Evolutionary conservation across 1,140 invertebrate genomes (phyloP).

Genomic region (Nasonia vitripennis): DNA sequence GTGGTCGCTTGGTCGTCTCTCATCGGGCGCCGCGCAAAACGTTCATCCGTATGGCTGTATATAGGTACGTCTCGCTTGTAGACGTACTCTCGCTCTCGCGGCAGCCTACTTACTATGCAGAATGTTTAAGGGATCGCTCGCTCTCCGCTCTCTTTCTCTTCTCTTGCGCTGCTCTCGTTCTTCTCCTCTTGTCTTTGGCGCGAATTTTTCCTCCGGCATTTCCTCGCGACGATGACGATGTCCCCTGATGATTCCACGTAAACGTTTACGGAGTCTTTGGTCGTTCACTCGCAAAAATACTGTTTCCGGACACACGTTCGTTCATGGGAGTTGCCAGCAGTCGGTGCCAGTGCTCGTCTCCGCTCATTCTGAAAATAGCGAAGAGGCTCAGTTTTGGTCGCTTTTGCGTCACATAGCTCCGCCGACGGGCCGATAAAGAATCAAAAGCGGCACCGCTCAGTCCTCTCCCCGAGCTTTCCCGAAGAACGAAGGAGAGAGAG

Average conservation of each 20-base stretch:
- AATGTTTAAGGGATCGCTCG: constrained; percentile 21
- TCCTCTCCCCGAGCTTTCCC: not conserved
- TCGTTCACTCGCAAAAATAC: constrained; percentile 62
- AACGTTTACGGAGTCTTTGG: constrained; percentile 60
- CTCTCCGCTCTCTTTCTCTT: not conserved
- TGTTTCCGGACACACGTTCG: constrained; percentile 56
- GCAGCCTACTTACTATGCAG: constrained; percentile 34
- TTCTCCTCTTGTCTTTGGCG: not conserved
- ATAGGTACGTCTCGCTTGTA: not conserved
- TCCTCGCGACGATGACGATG: not conserved
- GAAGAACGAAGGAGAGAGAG: not conserved
- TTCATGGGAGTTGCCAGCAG: not conserved
- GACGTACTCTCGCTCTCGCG: not conserved
- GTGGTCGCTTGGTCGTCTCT: constrained; percentile 1
- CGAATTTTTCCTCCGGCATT: constrained; percentile 6
- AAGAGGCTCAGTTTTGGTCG: not conserved
- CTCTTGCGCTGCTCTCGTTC: not conserved
- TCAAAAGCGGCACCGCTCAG: not conserved
- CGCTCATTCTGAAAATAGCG: constrained; percentile 54
- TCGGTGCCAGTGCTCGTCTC: not conserved
- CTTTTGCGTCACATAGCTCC: no score
- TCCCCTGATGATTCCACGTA: constrained; percentile 8
- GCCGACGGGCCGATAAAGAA: not conserved
- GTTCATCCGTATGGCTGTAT: not conserved
- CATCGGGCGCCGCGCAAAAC: not conserved